Percentiles rank a stretch among this genome's conserved stretches.
Evolutionary conservation across 2,888 invertebrate species (phyloP).

Genomic region (Lithosia quadra): DNA sequence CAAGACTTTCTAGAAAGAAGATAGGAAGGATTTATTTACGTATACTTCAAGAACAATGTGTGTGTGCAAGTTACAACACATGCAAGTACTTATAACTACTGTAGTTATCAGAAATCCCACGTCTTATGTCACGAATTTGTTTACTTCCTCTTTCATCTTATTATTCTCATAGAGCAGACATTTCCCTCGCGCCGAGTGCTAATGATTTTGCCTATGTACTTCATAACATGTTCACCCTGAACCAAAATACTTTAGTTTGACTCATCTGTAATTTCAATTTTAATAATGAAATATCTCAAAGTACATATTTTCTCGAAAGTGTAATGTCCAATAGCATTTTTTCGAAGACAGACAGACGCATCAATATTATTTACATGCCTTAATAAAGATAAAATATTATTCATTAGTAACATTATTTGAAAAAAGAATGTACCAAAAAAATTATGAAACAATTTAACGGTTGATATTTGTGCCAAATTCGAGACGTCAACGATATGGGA

Average conservation of each 20-base stretch:
- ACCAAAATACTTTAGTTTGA: not conserved
- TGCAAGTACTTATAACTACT: too few relatives aligned
- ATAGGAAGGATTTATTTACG: too few relatives aligned
- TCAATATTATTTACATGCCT: not conserved
- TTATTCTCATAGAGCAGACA: not conserved
- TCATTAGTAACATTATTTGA: not conserved
- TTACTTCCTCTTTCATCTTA: too few relatives aligned
- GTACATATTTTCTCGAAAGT: not conserved
- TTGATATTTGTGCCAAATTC: not conserved
- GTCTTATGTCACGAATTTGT: too few relatives aligned
- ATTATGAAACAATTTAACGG: not conserved
- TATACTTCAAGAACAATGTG: too few relatives aligned
- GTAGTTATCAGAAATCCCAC: too few relatives aligned
- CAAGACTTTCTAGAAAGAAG: too few relatives aligned
- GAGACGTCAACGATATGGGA: not conserved
- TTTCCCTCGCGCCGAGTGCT: not conserved
- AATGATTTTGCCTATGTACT: not conserved
- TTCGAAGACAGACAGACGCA: not conserved
- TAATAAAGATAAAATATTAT: slow-evolving; percentile 3
- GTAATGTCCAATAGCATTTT: not conserved
- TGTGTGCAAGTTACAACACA: too few relatives aligned
- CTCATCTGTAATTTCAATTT: not conserved
- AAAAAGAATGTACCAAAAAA: slow-evolving; percentile 4
- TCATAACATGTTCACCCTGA: not conserved
- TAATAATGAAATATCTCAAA: not conserved